phyloP scores from a whole-genome alignment of 2,797 vertebrate species.

The Malacoctenus gilli region DNA sequence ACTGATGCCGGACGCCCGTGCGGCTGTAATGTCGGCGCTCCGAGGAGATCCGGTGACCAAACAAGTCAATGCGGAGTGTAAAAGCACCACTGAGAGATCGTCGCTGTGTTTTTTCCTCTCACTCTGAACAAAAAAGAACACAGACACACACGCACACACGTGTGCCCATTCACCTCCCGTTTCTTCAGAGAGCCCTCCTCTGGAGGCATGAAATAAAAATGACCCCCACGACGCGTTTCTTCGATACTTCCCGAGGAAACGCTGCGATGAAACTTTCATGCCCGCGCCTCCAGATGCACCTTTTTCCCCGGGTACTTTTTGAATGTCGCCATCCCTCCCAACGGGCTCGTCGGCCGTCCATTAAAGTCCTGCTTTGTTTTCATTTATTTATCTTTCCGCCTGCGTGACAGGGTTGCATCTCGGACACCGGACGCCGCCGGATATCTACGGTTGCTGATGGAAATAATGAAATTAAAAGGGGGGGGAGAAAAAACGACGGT shows the following conservation, averaged over 20 bases:
- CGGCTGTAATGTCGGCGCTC: conserved; percentile 17
- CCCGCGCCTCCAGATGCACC: conserved; percentile 76
- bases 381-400: too few species aligned
- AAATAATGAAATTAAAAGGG: too few species aligned
- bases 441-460: too few species aligned
- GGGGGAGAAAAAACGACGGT: too few species aligned
- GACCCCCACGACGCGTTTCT: conserved; percentile 66
- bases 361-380: conserved; percentile 40
- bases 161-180: neutral
- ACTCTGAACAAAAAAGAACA: conserved; percentile 1
- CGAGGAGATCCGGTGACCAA: conserved; percentile 27
- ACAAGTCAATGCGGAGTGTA: conserved; percentile 26
- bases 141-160: too few species aligned
- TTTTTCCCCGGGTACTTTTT: conserved; percentile 70
- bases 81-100: neutral
- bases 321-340: conserved; percentile 74
- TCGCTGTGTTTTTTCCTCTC: neutral
- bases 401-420: too few species aligned
- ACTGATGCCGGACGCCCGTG: conserved; percentile 1
- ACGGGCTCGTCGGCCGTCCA: conserved; percentile 59
- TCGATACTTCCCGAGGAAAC: conserved; percentile 59
- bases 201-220: conserved; percentile 75
- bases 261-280: conserved; percentile 74
- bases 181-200: conserved; percentile 46
- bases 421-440: too few species aligned